Evolutionary conservation across 1,140 invertebrate species (phyloP).

Genomic region (Rhizoglyphus robini): DNA sequence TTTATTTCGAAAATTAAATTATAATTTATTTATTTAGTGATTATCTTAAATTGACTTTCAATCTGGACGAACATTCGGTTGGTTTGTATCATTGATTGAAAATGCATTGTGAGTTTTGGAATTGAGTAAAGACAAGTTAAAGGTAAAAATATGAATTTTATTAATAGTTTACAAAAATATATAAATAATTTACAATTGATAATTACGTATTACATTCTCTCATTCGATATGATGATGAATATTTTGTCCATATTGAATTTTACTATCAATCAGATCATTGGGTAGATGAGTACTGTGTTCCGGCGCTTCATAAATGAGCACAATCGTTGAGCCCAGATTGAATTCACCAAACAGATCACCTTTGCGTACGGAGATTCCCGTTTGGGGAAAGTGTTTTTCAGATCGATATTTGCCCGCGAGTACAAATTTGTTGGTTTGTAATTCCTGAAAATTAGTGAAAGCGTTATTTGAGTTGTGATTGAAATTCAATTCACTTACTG

Average conservation of each 20-base stretch:
- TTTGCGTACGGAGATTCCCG: slow-evolving; percentile 45
- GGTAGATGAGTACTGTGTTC: slow-evolving; percentile 51
- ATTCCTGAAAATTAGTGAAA: background rate
- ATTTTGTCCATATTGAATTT: slow-evolving; percentile 35
- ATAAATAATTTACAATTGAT: too few species aligned
- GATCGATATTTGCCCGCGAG: background rate
- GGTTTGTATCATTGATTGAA: too few species aligned
- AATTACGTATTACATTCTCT: too few species aligned
- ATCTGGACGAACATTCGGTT: too few species aligned
- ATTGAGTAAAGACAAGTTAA: too few species aligned
- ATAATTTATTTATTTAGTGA: too few species aligned
- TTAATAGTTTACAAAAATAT: too few species aligned
- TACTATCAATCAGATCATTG: slow-evolving; percentile 35
- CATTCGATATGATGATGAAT: too few species aligned
- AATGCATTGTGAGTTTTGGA: too few species aligned
- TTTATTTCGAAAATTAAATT: too few species aligned
- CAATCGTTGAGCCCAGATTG: slow-evolving; percentile 91
- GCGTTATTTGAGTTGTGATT: background rate
- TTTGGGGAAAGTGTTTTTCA: background rate
- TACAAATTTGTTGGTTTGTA: slow-evolving; percentile 8
- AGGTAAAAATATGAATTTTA: too few species aligned
- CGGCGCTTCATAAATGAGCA: slow-evolving; percentile 93
- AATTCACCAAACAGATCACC: slow-evolving; percentile 90
- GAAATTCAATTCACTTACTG: slow-evolving; percentile 29
- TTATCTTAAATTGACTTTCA: too few species aligned